A percentile compares a stretch with the other conserved stretches of the same genome.
Evolutionary conservation across 2,888 invertebrate species (phyloP).

Genomic region (Cybosia mesomella): DNA sequence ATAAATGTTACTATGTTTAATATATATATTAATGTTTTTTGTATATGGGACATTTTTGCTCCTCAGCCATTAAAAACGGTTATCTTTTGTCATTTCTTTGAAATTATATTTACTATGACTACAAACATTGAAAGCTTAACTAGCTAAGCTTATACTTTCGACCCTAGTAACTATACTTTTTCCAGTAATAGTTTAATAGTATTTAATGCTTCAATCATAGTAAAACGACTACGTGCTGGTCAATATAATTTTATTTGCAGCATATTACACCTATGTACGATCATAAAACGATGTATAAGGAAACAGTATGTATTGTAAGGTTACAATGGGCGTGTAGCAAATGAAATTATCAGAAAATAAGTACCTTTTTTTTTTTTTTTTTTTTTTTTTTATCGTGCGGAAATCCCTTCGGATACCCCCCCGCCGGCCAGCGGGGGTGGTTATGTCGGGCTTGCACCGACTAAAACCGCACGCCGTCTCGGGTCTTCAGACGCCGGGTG

Average conservation of each 20-base stretch:
- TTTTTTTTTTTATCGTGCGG: too few relatives aligned
- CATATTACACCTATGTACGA: slow-evolving; percentile 7
- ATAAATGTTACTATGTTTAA: neutral
- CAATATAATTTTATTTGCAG: slow-evolving; percentile 11
- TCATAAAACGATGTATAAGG: slow-evolving; percentile 16
- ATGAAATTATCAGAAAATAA: neutral
- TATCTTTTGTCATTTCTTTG: neutral
- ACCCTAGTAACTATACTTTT: slow-evolving; percentile 8
- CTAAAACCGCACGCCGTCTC: too few relatives aligned
- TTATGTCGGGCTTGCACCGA: too few relatives aligned
- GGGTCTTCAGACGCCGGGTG: too few relatives aligned
- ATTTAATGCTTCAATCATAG: slow-evolving; percentile 4
- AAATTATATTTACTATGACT: neutral
- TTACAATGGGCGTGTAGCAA: slow-evolving; percentile 4
- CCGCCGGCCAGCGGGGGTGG: too few relatives aligned
- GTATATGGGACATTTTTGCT: neutral
- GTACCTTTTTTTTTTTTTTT: too few relatives aligned
- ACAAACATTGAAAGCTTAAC: too few relatives aligned
- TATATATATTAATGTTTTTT: neutral
- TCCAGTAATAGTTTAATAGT: neutral
- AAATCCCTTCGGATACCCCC: too few relatives aligned
- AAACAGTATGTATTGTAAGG: slow-evolving; percentile 1
- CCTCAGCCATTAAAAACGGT: neutral
- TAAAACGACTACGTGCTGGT: neutral
- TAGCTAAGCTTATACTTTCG: too few relatives aligned